phyloP scores from a whole-genome alignment of 1,140 invertebrate genomes.

The Oedothorax gibbosus region DNA sequence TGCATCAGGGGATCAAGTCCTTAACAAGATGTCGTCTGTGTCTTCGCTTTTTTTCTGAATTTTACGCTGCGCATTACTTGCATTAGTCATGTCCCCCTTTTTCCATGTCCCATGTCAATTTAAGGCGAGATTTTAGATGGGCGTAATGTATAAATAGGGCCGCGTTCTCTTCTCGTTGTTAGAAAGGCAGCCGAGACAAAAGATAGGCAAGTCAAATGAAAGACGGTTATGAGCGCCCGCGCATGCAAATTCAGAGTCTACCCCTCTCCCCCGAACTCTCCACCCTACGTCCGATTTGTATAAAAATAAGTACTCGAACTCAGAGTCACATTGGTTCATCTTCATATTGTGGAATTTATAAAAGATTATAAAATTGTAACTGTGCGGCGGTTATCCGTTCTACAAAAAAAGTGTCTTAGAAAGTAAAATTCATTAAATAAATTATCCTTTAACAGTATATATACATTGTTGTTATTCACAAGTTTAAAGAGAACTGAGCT shows the following conservation, averaged over 20 bases:
- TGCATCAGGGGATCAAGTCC: constrained; percentile 28
- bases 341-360: too few relatives aligned
- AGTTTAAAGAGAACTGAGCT: too few relatives aligned
- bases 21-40: constrained; percentile 40
- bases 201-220: constrained; percentile 36
- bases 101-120: constrained; percentile 49
- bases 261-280: not conserved
- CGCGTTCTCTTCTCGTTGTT: constrained; percentile 25
- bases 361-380: too few relatives aligned
- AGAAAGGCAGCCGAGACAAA: not conserved
- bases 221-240: constrained; percentile 52
- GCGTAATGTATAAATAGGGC: constrained; percentile 35
- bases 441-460: too few relatives aligned
- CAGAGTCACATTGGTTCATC: too few relatives aligned
- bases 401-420: too few relatives aligned
- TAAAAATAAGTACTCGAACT: too few relatives aligned
- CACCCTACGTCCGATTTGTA: not conserved
- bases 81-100: not conserved
- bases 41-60: not conserved
- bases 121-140: not conserved
- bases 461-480: too few relatives aligned
- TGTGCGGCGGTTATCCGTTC: too few relatives aligned
- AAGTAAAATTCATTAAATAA: too few relatives aligned
- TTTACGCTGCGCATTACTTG: constrained; percentile 36
- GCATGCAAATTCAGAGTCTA: constrained; percentile 50